These are phyloP conservation scores for Drosophila limbata DNA, from an alignment of 2,888 invertebrate genomes.

Conservation along the genomic window DNA sequence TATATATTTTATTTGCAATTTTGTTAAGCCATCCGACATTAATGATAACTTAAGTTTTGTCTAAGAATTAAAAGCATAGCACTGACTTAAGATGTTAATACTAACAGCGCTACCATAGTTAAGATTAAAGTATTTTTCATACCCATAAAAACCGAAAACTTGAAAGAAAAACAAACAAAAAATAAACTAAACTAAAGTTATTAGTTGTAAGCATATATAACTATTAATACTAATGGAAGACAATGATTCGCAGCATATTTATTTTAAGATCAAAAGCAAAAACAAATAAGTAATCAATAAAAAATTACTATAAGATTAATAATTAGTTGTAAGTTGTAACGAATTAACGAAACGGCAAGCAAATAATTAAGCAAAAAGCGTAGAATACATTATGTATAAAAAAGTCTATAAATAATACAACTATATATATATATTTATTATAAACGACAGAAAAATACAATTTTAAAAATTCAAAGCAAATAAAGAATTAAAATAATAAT, in stretches of 20 bases:
- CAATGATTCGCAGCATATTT: slow-evolving; percentile 69
- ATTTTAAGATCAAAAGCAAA: slow-evolving; percentile 45
- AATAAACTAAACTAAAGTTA: slow-evolving; percentile 34
- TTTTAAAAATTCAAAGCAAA: slow-evolving; percentile 74
- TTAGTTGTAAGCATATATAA: slow-evolving; percentile 44
- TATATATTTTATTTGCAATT: slow-evolving; percentile 63
- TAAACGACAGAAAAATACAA: slow-evolving; percentile 74
- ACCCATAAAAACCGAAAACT: slow-evolving; percentile 34
- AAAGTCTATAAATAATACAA: slow-evolving; percentile 59
- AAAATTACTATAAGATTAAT: slow-evolving; percentile 68
- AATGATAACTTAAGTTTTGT: slow-evolving; percentile 30
- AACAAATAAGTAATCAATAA: slow-evolving; percentile 23
- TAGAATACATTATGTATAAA: slow-evolving; percentile 71
- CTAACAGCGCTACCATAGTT: slow-evolving; percentile 50
- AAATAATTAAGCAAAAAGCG: slow-evolving; percentile 65
- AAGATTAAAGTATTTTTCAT: slow-evolving; percentile 68
- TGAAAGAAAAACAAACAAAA: slow-evolving; percentile 27
- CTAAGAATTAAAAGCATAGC: slow-evolving; percentile 67
- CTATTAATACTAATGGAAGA: slow-evolving; percentile 61
- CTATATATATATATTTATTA: slow-evolving; percentile 73
- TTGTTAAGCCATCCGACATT: slow-evolving; percentile 68
- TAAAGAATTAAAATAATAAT: slow-evolving; percentile 58
- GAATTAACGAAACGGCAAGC: slow-evolving; percentile 59
- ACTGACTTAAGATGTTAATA: slow-evolving; percentile 67
- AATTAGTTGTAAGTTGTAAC: slow-evolving; percentile 59